These are phyloP conservation scores for Rhagophthalmus giganteus DNA, from an alignment of 2,888 invertebrate genomes.

Conservation along the genomic window DNA sequence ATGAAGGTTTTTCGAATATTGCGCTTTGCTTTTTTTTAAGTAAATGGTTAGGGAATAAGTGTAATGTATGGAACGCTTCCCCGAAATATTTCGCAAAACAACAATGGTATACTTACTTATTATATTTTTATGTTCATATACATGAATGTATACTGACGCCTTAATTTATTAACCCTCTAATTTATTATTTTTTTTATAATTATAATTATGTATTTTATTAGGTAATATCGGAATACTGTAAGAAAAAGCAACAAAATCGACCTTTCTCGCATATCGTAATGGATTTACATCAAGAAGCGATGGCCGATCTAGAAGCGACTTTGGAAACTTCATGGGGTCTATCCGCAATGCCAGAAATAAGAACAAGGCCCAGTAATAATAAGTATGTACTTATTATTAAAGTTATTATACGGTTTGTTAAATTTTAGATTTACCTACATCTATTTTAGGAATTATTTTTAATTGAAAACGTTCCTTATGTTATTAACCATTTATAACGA, in stretches of 20 bases:
- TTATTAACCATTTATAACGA: too few relatives aligned
- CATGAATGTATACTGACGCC: neutral
- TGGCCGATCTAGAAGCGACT: constrained; percentile 49
- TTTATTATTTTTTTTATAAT: neutral
- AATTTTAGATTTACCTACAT: constrained; percentile 1
- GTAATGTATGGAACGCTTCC: too few relatives aligned
- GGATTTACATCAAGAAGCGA: constrained; percentile 62
- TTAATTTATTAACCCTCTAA: neutral
- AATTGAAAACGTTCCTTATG: too few relatives aligned
- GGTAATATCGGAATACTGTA: constrained; percentile 65
- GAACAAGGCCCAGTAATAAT: constrained; percentile 44
- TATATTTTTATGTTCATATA: too few relatives aligned
- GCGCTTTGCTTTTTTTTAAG: too few relatives aligned
- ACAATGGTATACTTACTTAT: too few relatives aligned
- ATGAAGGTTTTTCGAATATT: too few relatives aligned
- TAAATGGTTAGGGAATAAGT: too few relatives aligned
- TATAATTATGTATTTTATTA: constrained; percentile 43
- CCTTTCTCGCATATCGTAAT: constrained; percentile 66
- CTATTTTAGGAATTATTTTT: too few relatives aligned
- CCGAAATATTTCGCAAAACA: too few relatives aligned
- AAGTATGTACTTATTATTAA: constrained; percentile 42
- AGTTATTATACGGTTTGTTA: neutral
- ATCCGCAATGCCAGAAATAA: constrained; percentile 49
- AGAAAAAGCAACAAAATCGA: constrained; percentile 58
- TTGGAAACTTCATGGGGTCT: constrained; percentile 50